Conservation (phyloP, 2,888 invertebrate species). For the Trichopria drosophilae region DNA sequence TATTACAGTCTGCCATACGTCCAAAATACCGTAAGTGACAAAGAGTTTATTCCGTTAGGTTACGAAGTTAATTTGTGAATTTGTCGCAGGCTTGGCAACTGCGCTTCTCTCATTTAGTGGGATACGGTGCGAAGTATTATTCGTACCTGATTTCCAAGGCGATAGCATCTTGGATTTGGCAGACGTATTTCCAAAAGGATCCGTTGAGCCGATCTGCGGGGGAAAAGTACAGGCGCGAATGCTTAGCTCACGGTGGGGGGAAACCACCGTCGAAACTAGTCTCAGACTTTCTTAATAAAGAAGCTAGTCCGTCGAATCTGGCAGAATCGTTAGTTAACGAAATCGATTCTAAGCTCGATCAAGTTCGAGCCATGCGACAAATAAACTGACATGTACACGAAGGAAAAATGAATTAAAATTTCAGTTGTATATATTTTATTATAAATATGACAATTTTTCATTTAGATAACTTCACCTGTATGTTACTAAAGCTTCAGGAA, state of each 20-base stretch:
- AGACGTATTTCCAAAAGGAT: slow-evolving; percentile 76
- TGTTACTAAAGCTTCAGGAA: no score
- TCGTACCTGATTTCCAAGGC: slow-evolving; percentile 94
- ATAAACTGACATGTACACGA: no score
- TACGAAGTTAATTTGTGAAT: slow-evolving; percentile 9
- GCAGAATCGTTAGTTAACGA: slow-evolving; percentile 79
- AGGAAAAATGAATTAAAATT: no score
- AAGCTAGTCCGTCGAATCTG: slow-evolving; percentile 76
- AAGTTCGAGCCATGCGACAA: no score
- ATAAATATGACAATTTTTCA: no score
- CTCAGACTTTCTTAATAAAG: slow-evolving; percentile 74
- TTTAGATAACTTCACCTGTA: no score
- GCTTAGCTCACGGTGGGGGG: slow-evolving; percentile 86
- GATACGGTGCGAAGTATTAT: slow-evolving; percentile 98
- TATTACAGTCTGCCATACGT: slow-evolving; percentile 89
- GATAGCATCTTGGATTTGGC: slow-evolving; percentile 92
- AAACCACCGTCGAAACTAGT: slow-evolving; percentile 79
- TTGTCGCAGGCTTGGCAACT: slow-evolving; percentile 84
- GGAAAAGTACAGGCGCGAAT: slow-evolving; percentile 73
- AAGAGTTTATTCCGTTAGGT: neutral
- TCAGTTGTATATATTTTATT: no score
- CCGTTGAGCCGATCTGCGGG: slow-evolving; percentile 80
- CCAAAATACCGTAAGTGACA: slow-evolving; percentile 71
- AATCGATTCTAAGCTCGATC: slow-evolving; percentile 68
- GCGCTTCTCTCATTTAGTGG: slow-evolving; percentile 93